These are phyloP conservation scores for Sebastes schlegelii DNA, from an alignment of 2,113 vertebrate genomes.

Conservation along the genomic window DNA sequence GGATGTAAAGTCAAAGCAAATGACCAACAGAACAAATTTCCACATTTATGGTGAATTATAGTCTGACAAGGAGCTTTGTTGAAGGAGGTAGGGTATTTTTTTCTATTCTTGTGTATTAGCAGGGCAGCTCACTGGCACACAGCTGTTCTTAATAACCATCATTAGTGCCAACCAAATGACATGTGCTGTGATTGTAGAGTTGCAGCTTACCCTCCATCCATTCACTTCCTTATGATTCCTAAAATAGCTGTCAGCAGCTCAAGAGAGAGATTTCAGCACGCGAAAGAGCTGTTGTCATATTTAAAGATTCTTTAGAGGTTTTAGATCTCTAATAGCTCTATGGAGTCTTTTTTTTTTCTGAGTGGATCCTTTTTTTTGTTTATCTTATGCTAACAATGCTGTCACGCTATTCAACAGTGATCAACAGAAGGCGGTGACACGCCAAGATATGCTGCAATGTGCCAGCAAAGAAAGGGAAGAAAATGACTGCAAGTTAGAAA, in stretches of 20 bases:
- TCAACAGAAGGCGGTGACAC: neutral
- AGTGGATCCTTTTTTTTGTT: neutral
- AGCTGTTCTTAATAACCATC: conserved; percentile 80
- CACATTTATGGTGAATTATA: conserved; percentile 28
- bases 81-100: conserved; percentile 21
- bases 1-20: conserved; percentile 13
- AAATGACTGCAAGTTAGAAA: neutral
- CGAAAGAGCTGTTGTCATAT: conserved; percentile 27
- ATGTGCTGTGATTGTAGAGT: conserved; percentile 44
- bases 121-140: conserved; percentile 53
- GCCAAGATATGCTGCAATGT: neutral
- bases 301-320: neutral
- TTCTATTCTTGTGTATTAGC: conserved; percentile 9
- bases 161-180: conserved; percentile 71
- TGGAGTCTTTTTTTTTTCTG: neutral
- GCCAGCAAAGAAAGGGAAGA: neutral
- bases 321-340: neutral
- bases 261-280: conserved; percentile 7
- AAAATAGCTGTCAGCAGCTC: conserved; percentile 36
- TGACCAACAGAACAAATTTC: conserved; percentile 27
- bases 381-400: neutral
- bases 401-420: neutral
- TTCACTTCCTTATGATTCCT: conserved; percentile 49
- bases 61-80: conserved; percentile 34
- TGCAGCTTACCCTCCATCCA: conserved; percentile 35